Base-by-base conservation (phyloP, 2,113 vertebrate genomes). In the Promerops cafer region DNA sequence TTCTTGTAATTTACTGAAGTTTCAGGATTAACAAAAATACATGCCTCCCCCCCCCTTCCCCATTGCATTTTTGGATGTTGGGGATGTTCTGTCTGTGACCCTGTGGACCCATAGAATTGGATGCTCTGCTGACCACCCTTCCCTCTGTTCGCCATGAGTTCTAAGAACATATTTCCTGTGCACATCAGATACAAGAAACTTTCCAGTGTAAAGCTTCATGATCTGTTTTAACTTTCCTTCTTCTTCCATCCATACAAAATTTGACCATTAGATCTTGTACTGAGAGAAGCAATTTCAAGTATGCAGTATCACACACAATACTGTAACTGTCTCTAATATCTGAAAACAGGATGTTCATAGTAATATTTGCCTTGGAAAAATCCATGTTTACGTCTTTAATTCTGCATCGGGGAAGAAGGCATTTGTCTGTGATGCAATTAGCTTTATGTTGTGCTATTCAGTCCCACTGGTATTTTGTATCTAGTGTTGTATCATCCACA, bases 21-120 rank as follows among this genome's bases (percentile, higher is more conserved):
- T 35, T 61, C 13, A 30, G 9, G 19, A 50, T 79, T 45, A 82
- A 64, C 37, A 68, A 74, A 85, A 81, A 64, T 37, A 26, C 19
- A 66, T 2, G 2, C 2, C 8, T 2, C 12, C 6, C 3, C 13
- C 27, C 14, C 9, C n/a, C 19, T 30, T 27, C 19, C 18, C 19
- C 10, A 21, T 26, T 0, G 0, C 24, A 40, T 68, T 60, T 65
- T 60, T 93, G 44, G 5, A 1, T 76, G 79, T 87, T 59, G 45
- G 33, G 39, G 5, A 24, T 65, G 30, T 42, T 91, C 15, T 26
- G 72, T 75, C 75, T 92, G 24, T 65, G 7, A 44, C 14, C 7
- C 19, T 57, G 33, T 44, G 47, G 40, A 83, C 35, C 18, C 27
- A 27, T 4, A 37, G 37, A 65, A 35, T 4, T 65, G 19, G 19